Conservation (phyloP, 2,113 vertebrate genomes). For the Tretioscincus oriximinensis region DNA sequence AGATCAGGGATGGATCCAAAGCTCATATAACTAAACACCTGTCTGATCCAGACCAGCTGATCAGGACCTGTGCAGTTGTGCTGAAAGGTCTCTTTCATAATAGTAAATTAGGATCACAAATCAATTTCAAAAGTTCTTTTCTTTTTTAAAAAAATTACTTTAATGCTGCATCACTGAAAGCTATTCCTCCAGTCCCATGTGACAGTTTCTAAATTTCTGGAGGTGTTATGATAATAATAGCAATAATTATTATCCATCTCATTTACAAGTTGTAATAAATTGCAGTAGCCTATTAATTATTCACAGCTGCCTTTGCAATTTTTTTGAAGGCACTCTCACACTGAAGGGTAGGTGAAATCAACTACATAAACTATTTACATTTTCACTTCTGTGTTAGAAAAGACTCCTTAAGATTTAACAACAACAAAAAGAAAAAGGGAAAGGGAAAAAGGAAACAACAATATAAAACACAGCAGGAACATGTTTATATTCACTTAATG, state of each 20-base stretch:
- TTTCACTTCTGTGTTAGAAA: neutral
- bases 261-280: conserved; percentile 37
- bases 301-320: conserved; percentile 62
- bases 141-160: neutral
- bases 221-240: neutral
- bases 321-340: conserved; percentile 46
- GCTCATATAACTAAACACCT: no score
- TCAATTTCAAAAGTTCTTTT: neutral
- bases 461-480: neutral
- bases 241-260: conserved; percentile 14
- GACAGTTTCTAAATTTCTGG: accelerated
- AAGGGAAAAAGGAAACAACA: no score
- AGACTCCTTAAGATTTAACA: conserved; percentile 1
- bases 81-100: neutral
- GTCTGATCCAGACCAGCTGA: no score
- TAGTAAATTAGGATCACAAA: neutral
- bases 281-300: conserved; percentile 63
- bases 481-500: neutral
- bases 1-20: no score
- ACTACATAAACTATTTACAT: neutral
- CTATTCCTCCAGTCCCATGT: neutral
- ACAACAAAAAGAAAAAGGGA: neutral
- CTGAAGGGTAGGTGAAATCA: neutral
- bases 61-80: no score
- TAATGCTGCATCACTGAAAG: neutral